Evolutionary conservation across 2,797 vertebrate genomes (phyloP), one percentile per base, ranked within the genome.

Genomic region (Myotis findleyi): DNA sequence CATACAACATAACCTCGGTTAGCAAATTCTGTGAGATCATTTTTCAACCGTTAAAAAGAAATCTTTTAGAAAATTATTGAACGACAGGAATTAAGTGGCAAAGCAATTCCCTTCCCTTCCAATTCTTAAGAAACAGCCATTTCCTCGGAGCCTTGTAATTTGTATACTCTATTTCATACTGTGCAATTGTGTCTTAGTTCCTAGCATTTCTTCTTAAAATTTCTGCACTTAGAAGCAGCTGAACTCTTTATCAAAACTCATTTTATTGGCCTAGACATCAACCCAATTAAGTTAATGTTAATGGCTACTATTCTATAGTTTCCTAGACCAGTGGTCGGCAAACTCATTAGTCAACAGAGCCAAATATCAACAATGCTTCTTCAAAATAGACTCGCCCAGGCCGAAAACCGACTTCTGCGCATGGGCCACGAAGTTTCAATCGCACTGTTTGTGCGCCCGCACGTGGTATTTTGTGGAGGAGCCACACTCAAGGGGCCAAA

Each of bases 21-120:
- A 89, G 51, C 75, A 93, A 85, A 85, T 87, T 66, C 93, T 91
- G 66, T 83, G 75, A 90, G 85, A 87, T 27, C 66, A 95, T 69
- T 93, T 91, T 44, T 86, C 71, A 91, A 53, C 8, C 51, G 30
- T 82, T 86, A 51, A 95, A 93, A 94, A 94, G 27, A 88, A 87
- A 72, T 87, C 68, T 88, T 86, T 77, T 44, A 89, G 89, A 86
- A 87, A 95, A 87, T 76, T 62, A 44, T 0, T 59, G 14, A n/a
- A 68, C 21, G 47, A 47, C 5, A 92, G 27, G 57, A 89, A 92
- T 84, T 66, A 94, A 53, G n/a, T 69, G 55, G 38, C 66, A 93
- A 71, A 86, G 38, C 47, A 51, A 92, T 5, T 79, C 10, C 20
- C 12, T n/a, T 38, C 41, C 57, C n/a, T 47, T 76, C 33, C 36